These are phyloP conservation scores for Furnarius figulus DNA, from an alignment of 2,113 vertebrate species.

Conservation along the genomic window DNA sequence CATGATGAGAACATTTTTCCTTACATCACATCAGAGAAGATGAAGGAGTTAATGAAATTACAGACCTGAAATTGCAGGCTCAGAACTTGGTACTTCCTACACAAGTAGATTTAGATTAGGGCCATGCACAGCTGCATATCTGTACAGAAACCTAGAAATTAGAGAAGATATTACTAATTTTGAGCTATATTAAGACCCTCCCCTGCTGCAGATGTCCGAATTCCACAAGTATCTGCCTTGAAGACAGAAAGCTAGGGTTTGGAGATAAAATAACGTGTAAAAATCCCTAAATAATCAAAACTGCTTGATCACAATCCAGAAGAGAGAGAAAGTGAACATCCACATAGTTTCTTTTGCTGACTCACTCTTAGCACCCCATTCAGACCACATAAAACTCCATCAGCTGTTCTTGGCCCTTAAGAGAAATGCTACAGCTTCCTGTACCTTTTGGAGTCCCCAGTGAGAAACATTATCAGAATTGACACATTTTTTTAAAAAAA, in stretches of 20 bases:
- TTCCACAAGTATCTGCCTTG: not conserved
- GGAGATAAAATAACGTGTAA: not conserved
- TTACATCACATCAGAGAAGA: not conserved
- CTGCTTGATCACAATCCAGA: not conserved
- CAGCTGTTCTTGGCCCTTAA: not conserved
- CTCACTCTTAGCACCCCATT: not conserved
- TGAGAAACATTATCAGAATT: not conserved
- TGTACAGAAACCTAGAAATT: not conserved
- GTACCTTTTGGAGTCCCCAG: not conserved
- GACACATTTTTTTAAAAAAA: not conserved
- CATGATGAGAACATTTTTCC: not conserved
- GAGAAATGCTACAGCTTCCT: not conserved
- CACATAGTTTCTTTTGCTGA: not conserved
- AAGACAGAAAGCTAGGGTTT: not conserved
- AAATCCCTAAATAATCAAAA: not conserved
- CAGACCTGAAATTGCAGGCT: not conserved
- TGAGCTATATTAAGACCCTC: not conserved
- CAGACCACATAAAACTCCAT: not conserved
- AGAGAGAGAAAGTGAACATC: not conserved
- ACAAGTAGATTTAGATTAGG: not conserved
- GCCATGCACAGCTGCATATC: not conserved
- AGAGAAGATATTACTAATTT: not conserved
- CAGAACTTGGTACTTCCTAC: not conserved
- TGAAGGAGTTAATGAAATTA: not conserved
- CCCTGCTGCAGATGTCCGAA: not conserved